Percentiles rank a stretch among this genome's conserved stretches.
These are phyloP conservation scores for Cyclura pinguis DNA, from an alignment of 2,797 vertebrate species.

Conservation along the genomic window DNA sequence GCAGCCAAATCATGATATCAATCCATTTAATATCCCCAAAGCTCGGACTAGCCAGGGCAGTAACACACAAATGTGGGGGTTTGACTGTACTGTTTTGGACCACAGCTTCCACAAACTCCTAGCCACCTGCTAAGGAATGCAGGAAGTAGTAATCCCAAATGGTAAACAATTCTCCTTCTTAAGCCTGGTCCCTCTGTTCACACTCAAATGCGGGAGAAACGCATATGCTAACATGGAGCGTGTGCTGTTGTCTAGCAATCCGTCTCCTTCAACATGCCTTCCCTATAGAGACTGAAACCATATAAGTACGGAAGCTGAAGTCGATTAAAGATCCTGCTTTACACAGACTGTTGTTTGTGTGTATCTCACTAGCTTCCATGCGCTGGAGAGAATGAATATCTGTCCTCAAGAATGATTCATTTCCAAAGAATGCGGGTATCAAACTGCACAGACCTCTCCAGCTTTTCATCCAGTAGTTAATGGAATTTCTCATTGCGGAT, in stretches of 20 bases:
- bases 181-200: too few species aligned
- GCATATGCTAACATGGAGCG: background rate
- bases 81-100: too few species aligned
- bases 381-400: slow-evolving; percentile 61
- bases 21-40: too few species aligned
- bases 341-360: slow-evolving; percentile 20
- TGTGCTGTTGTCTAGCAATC: background rate
- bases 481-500: slow-evolving; percentile 71
- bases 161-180: background rate
- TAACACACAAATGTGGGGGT: too few species aligned
- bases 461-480: slow-evolving; percentile 47
- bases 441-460: slow-evolving; percentile 64
- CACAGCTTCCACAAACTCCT: too few species aligned
- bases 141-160: too few species aligned
- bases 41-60: too few species aligned
- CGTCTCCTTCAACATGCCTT: background rate
- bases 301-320: background rate
- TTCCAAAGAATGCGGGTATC: slow-evolving; percentile 64
- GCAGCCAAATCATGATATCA: too few species aligned
- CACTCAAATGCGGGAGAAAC: too few species aligned
- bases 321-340: background rate
- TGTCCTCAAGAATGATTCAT: slow-evolving; percentile 64
- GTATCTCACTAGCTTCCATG: slow-evolving; percentile 30
- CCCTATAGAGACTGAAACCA: background rate
- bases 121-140: too few species aligned